Evolutionary conservation across 1,140 invertebrate genomes (phyloP), one percentile per base, ranked within the genome.

Genomic region (Drosophila lacertosa): DNA sequence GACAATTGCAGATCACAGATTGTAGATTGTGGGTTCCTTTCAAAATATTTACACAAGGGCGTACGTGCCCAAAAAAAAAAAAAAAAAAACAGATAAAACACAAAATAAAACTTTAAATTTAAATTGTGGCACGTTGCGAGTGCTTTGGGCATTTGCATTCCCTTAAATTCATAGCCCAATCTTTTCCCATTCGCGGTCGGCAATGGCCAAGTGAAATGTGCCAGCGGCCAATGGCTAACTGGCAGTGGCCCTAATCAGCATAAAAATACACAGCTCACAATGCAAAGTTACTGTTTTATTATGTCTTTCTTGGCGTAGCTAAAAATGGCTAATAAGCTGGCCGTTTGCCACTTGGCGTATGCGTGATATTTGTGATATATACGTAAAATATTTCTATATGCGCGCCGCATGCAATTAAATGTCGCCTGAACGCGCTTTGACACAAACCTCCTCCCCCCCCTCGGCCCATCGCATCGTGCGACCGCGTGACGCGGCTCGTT

Each of bases 31-130:
- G 5, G 22, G 42, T 42, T 44, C 79, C 80, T 83, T 78, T 83
- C 80, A 83, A 83, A 83, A 82, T 74, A 82, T 83, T 83, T 83
- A 78, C 53, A 63, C 66, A 69, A 69, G 66, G 66, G 66, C 66
- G 54, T 65, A 75, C 67, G 65, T 65, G 74, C 47, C 68, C 15
- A 22, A 37, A 48, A 59, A 15, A 26, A 59, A 57, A 58, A 9
- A n/a, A 47, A 58, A 58, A 26, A 18, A n/a, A n/a, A n/a, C n/a
- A n/a, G n/a, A n/a, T n/a, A n/a, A n/a, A n/a, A n/a, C n/a, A n/a
- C n/a, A n/a, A n/a, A n/a, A n/a, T n/a, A n/a, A n/a, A n/a, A n/a
- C n/a, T n/a, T n/a, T n/a, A n/a, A 29, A 16, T 26, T 7, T 15
- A 40, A 51, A 40, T 55, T 64, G 40, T 15, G 35, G 37, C 47